Percentiles rank a stretch among this genome's conserved stretches.
These are phyloP conservation scores for Agrilus biguttatus DNA, from an alignment of 2,888 invertebrate species.

Conservation along the genomic window DNA sequence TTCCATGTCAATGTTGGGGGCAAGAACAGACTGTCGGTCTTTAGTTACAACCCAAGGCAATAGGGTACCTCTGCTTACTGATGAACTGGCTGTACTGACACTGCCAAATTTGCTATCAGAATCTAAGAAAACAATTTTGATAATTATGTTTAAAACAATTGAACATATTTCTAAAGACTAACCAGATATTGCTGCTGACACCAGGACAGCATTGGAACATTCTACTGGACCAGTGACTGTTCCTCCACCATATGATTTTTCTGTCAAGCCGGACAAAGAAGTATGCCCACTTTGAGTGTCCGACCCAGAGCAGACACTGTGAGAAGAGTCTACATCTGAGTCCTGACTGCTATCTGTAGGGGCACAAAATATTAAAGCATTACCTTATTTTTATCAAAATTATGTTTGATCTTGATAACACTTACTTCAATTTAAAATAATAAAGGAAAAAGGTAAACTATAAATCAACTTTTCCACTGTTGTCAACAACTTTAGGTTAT, in stretches of 20 bases:
- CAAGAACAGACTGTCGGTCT: constrained; percentile 34
- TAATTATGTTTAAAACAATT: neutral
- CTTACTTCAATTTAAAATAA: no score
- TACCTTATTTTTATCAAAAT: no score
- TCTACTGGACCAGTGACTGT: constrained; percentile 19
- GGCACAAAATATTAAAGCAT: no score
- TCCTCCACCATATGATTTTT: constrained; percentile 18
- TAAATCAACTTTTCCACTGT: no score
- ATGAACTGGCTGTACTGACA: constrained; percentile 5
- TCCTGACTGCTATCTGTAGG: constrained; percentile 15
- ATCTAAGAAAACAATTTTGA: constrained; percentile 10
- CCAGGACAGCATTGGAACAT: constrained; percentile 4
- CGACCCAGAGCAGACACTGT: constrained; percentile 26
- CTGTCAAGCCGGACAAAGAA: constrained; percentile 26
- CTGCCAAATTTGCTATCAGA: constrained; percentile 12
- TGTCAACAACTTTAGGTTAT: no score
- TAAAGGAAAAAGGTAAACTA: no score
- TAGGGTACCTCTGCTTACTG: constrained; percentile 38
- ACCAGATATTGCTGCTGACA: neutral
- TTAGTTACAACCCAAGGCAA: constrained; percentile 78
- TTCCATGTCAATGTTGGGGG: constrained; percentile 39
- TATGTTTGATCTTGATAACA: no score
- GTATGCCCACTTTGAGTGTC: constrained; percentile 30
- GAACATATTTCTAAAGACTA: neutral
- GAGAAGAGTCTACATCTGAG: constrained; percentile 28